Percentiles rank a stretch among this genome's conserved stretches.
phyloP scores from a whole-genome alignment of 2,888 invertebrate species.

The Epirrhoe alternata region DNA sequence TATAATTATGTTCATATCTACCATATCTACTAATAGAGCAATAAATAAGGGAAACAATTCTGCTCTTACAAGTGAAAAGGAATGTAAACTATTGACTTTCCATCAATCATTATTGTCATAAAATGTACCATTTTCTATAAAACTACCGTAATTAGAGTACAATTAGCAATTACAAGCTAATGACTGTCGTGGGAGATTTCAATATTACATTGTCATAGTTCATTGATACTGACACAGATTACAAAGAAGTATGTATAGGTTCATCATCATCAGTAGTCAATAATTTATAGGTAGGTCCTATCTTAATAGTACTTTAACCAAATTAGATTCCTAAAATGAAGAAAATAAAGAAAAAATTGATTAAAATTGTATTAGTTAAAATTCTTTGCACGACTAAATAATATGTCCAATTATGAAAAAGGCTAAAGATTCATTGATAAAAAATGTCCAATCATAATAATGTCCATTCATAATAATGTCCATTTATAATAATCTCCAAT shows the following conservation, averaged over 20 bases:
- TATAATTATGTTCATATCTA: background rate
- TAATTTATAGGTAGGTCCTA: too few species aligned
- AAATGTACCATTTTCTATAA: slow-evolving; percentile 27
- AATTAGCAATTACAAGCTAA: slow-evolving; percentile 32
- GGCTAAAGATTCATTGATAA: too few species aligned
- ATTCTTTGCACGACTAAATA: too few species aligned
- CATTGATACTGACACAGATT: slow-evolving; percentile 37
- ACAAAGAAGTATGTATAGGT: background rate
- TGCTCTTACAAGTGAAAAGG: slow-evolving; percentile 20
- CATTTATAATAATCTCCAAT: too few species aligned
- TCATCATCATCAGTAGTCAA: too few species aligned
- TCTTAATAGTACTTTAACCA: too few species aligned
- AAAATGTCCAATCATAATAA: too few species aligned
- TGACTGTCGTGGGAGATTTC: slow-evolving; percentile 36
- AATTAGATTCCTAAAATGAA: too few species aligned
- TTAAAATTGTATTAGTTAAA: too few species aligned
- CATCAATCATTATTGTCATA: slow-evolving; percentile 27
- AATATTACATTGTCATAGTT: slow-evolving; percentile 38
- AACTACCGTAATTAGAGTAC: slow-evolving; percentile 26
- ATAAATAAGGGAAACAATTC: slow-evolving; percentile 10
- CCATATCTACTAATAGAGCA: slow-evolving; percentile 6
- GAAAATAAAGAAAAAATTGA: too few species aligned
- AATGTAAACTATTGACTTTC: slow-evolving; percentile 25
- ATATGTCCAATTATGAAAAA: too few species aligned
- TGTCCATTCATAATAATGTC: too few species aligned